Evolutionary conservation across 1,140 invertebrate species (phyloP).

Genomic region (Oscheius sp.): DNA sequence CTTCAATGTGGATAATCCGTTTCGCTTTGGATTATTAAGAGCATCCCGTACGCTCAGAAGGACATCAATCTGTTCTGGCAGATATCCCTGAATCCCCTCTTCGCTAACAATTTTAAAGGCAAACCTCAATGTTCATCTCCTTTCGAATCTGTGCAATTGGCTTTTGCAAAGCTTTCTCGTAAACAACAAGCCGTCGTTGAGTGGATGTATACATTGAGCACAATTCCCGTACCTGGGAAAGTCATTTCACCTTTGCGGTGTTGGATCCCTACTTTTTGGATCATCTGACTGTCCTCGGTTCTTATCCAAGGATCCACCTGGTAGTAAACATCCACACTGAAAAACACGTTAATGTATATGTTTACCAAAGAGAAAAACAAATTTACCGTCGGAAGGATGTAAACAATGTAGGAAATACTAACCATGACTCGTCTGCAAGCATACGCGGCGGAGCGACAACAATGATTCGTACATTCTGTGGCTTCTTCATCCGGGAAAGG

Average conservation of each 20-base stretch:
- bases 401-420: neutral
- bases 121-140: slow-evolving; percentile 24
- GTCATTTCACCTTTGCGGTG: neutral
- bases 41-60: slow-evolving; percentile 12
- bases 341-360: neutral
- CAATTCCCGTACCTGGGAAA: slow-evolving; percentile 25
- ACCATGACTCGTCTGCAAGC: slow-evolving; percentile 21
- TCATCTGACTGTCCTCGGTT: slow-evolving; percentile 1
- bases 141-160: slow-evolving; percentile 34
- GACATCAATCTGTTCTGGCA: slow-evolving; percentile 14
- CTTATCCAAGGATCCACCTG: slow-evolving; percentile 25
- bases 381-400: neutral
- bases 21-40: slow-evolving; percentile 14
- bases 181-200: slow-evolving; percentile 16
- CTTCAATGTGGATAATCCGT: slow-evolving; percentile 24
- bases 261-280: neutral
- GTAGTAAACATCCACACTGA: slow-evolving; percentile 27
- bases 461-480: slow-evolving; percentile 13
- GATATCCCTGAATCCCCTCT: neutral
- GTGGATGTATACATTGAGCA: slow-evolving; percentile 30
- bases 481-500: neutral
- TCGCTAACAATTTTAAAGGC: neutral
- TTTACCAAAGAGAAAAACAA: neutral
- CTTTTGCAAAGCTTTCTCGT: slow-evolving; percentile 14
- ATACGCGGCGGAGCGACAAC: slow-evolving; percentile 30